Evolutionary conservation across 92 coral and sea anemone genomes (phyloP), one percentile per base, ranked within the genome.

Genomic region (Muricea muricata): DNA sequence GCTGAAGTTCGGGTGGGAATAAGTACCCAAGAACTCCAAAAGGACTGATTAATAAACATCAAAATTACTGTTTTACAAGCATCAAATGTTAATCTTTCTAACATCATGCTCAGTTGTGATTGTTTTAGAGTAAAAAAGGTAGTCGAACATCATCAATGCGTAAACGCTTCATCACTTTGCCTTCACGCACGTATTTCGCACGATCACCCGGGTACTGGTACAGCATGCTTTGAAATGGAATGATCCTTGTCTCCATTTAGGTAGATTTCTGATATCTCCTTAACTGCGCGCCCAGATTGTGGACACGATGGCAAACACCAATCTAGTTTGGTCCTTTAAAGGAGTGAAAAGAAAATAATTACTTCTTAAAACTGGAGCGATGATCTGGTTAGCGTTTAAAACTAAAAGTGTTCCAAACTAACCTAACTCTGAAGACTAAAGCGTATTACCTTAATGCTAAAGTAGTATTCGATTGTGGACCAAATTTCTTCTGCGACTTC

Each of bases 301-400:
- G n/a, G 68, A 50, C 29, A 0, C 31, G 81, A 15, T 10, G 81
- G 67, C 65, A 76, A 47, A 76, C 81, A 50, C 68, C 68, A 76
- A n/a, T 76, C 68, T 10, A 76, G 65, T 25, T 52, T 76, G 6
- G 68, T 76, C 15, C 67, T 52, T 8, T 70, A 11, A 24, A 48
- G 11, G 39, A 2, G 0, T 9, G 28, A 60, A 5, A 21, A 50
- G 58, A 50, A 50, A 50, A 50, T 13, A 6, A 37, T 6, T 50
- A 20, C 58, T 6, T 13, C 17, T 13, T 50, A 50, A 50, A 6
- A 20, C 13, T 13, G 17, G 58, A 50, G 58, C 20, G 25, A 6
- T 14, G n/a, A 1, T 17, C 61, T 20, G 20, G 20, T 37, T 37
- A 37, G 9, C 4, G 42, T 4, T 45, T 45, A 45, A 45, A 8